These are phyloP conservation scores for Cynopterus sphinx DNA, from an alignment of 2,797 vertebrate genomes.

Conservation along the genomic window DNA sequence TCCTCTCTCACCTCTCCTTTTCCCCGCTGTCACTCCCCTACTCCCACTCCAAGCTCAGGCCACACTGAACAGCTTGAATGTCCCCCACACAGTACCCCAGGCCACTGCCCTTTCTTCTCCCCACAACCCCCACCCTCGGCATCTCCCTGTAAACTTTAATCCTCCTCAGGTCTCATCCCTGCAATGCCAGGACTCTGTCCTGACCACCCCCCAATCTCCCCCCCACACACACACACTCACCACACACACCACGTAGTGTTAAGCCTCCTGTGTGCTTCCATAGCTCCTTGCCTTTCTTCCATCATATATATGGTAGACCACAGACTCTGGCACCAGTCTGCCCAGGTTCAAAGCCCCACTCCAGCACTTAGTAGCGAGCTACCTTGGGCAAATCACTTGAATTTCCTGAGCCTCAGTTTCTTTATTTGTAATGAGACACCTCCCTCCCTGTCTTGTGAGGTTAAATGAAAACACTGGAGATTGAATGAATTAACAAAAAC, in stretches of 20 bases:
- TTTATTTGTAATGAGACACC: background rate
- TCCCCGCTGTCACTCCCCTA: too few species aligned
- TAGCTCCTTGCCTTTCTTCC: background rate
- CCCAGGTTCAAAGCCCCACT: background rate
- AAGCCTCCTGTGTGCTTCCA: background rate
- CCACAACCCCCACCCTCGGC: background rate
- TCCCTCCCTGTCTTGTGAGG: background rate
- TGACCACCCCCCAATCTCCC: background rate
- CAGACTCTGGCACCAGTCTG: background rate
- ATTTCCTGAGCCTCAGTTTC: background rate
- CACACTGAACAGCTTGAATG: background rate
- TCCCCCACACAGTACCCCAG: background rate
- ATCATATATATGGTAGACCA: background rate
- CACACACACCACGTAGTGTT: background rate
- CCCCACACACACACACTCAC: background rate
- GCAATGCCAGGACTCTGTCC: background rate
- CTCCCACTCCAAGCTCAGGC: background rate
- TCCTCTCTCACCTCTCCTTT: background rate
- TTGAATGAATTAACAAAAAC: background rate
- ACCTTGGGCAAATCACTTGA: background rate
- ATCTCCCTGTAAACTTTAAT: background rate
- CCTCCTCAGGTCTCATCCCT: background rate
- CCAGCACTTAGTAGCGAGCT: background rate
- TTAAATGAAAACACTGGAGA: background rate
- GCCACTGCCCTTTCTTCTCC: background rate